phyloP scores from a whole-genome alignment of 2,888 invertebrate species.

The Hoplodrina blanda region DNA sequence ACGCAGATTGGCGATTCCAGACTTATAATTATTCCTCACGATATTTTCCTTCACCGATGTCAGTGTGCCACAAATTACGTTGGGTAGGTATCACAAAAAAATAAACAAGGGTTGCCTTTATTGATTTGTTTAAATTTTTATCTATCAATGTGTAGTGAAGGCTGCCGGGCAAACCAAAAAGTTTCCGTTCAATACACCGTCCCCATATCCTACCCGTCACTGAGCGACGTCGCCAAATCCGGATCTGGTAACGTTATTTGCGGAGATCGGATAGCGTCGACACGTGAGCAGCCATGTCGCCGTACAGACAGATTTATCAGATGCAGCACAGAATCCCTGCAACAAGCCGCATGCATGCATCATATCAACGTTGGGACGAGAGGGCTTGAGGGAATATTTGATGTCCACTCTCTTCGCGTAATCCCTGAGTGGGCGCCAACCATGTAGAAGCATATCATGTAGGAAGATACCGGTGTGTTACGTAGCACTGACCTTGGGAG shows the following conservation, averaged over 20 bases:
- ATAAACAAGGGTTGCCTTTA: background rate
- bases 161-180: background rate
- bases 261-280: conserved; percentile 40
- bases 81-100: too few relatives aligned
- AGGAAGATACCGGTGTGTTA: background rate
- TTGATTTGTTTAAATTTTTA: background rate
- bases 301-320: conserved; percentile 40
- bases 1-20: too few relatives aligned
- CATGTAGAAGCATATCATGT: background rate
- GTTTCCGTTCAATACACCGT: background rate
- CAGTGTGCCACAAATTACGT: too few relatives aligned
- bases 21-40: too few relatives aligned
- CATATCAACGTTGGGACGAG: conserved; percentile 3
- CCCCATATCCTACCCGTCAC: background rate
- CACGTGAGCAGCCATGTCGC: conserved; percentile 39
- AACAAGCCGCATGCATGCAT: conserved; percentile 27
- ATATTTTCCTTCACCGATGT: too few relatives aligned
- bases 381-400: conserved; percentile 30
- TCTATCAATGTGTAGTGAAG: background rate
- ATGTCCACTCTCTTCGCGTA: conserved; percentile 3
- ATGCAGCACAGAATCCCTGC: conserved; percentile 13
- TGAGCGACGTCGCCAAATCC: background rate
- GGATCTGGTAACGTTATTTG: conserved; percentile 38
- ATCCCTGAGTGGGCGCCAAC: background rate
- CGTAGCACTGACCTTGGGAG: background rate